Evolutionary conservation across 2,113 vertebrate genomes (phyloP), one percentile per base, ranked within the genome.

Genomic region (Bagarius yarrelli): DNA sequence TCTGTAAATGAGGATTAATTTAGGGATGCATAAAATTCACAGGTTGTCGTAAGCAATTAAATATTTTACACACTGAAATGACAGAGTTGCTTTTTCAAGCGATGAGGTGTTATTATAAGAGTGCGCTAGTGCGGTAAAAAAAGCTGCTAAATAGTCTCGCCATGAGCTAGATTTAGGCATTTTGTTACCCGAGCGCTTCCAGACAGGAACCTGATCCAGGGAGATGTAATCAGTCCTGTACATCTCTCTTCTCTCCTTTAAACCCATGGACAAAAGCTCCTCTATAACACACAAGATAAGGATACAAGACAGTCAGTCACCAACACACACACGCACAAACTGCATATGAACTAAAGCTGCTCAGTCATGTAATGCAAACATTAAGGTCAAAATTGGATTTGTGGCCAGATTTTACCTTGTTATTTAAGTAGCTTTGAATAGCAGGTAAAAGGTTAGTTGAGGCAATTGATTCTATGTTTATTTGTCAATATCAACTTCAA

Each of bases 151-250:
- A 27, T 2, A 8, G 15, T 25, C 15, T 50, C 6, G 0, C 27
- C n/a, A 70, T 70, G 14, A 70, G n/a, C 14, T 71, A 30, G 25
- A 50, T 57, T 9, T 16, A 57, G n/a, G 67, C 40, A 19, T 36
- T 69, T 52, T 52, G 89, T 89, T 3, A 85, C 87, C 83, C 90
- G 69, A 44, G 1, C 89, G 90, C 76, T 91, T 95, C 95, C 95
- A 96, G 0, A 92, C 84, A 0, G 93, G 93, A 59, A 97, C 86
- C 50, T 94, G 84, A 56, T 91, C 94, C 81, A 96, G 86, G 3
- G 89, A 79, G 86, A 95, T 77, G 27, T 88, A 93, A 79, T 88
- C 89, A 27, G 92, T 92, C 87, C 89, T 94, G 87, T 95, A 95
- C 78, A 92, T 86, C 1, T 86, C 86, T 76, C 93, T 91, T 69